A percentile compares a stretch with the other conserved stretches of the same genome.
Evolutionary conservation across 2,113 vertebrate genomes (phyloP).

Genomic region (Notarius lentiginosus): DNA sequence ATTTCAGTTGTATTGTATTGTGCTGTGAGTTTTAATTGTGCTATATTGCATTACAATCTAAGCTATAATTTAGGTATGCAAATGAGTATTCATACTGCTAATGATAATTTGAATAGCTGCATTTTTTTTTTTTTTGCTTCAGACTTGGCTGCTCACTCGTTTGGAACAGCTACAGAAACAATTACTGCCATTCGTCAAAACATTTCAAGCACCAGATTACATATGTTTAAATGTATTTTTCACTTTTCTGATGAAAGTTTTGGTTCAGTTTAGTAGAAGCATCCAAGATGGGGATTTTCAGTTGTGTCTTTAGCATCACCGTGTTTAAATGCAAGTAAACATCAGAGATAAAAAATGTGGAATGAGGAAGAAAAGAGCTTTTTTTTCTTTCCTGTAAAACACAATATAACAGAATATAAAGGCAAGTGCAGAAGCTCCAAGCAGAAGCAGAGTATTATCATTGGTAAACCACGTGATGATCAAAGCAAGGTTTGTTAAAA

Average conservation of each 20-base stretch:
- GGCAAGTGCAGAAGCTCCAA: not conserved
- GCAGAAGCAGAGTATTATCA: not conserved
- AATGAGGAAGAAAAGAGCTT: not conserved
- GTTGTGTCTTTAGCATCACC: not conserved
- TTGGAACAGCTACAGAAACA: conserved; percentile 2
- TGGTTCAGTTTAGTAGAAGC: not conserved
- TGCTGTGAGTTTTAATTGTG: not conserved
- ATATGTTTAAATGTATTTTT: not conserved
- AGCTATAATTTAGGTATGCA: conserved; percentile 4
- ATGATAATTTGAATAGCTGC: conserved; percentile 19
- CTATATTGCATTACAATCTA: not conserved
- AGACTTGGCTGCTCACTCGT: not conserved
- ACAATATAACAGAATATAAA: not conserved
- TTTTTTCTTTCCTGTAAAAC: not conserved
- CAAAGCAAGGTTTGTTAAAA: no score
- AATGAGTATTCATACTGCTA: conserved; percentile 8
- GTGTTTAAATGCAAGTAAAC: not conserved
- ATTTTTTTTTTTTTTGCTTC: not conserved
- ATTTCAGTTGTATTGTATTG: not conserved
- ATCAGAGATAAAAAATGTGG: not conserved
- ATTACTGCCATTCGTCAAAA: not conserved
- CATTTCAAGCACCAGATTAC: not conserved
- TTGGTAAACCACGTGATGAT: not conserved
- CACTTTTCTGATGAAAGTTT: not conserved
- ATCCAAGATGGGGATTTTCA: not conserved